Base-by-base conservation (phyloP, 2,888 invertebrate species). In the Liopterus haemorrhoidalis region DNA sequence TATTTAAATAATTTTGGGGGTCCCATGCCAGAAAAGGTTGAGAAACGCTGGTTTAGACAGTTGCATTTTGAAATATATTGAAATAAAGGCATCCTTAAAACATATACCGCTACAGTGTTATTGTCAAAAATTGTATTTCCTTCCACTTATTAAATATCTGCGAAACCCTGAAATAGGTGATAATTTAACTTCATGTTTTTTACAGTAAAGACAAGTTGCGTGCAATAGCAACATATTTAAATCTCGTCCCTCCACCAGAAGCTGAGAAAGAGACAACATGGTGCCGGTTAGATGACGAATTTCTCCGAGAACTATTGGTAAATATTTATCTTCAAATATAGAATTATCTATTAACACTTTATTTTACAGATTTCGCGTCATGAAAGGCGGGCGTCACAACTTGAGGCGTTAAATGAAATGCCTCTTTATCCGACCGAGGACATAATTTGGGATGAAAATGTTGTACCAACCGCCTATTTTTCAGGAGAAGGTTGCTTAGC, bases 371-470 rank as follows among this genome's bases (percentile, higher is more conserved):
- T 85, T 54, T 86, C 85, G 1, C 76, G 89, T 2, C 93, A 95
- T 65, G 93, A 95, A 65, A 77, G 85, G 27, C 78, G 92, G 37
- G 81, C 85, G 22, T 96, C 95, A 0, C 96, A 99, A 62, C 70
- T 97, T 41, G 92, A 96, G 62, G 87, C 90, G 42, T 70, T 99
- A 8, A 99, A 99, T 66, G 88, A 92, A 57, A 95, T 97, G 92
- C 97, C 99, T 0, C 73, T 99, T 1, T 99, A 99, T 65, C 99
- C 99, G 0, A 97, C 95, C 0, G 99, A 99, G 66, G 85, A 89
- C 48, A 85, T 97, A 2, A 93, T 99, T 57, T 99, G 99, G 99
- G 93, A 99, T 68, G 96, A 99, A 67, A 96, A 97, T 63, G 82
- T 99, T 30, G 97, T 99, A 0, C 99, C 99, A 0, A 89, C 93